Evolutionary conservation across 2,113 vertebrate genomes (phyloP).

Genomic region (Herpetotheres cachinnans): DNA sequence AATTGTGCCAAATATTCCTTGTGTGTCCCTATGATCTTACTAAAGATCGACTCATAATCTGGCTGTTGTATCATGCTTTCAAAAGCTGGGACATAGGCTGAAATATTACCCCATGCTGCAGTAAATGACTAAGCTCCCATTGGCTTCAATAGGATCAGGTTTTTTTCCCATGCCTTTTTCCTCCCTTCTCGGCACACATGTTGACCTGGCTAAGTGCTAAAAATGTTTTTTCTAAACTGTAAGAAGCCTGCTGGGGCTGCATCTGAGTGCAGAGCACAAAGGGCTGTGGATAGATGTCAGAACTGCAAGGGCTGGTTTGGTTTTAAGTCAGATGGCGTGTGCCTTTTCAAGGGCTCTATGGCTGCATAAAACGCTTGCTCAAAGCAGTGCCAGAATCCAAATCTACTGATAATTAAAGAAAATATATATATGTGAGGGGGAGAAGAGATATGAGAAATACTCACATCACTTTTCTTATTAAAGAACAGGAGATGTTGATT

Average conservation of each 20-base stretch:
- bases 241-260: neutral
- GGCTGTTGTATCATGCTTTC: neutral
- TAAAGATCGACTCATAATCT: neutral
- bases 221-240: neutral
- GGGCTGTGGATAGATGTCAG: neutral
- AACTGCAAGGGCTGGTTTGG: neutral
- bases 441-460: neutral
- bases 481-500: neutral
- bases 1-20: slow-evolving; percentile 21
- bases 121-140: neutral
- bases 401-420: slow-evolving; percentile 35
- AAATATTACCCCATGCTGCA: neutral
- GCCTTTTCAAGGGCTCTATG: neutral
- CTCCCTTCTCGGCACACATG: neutral
- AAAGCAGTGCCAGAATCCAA: slow-evolving; percentile 6
- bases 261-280: neutral
- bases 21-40: neutral
- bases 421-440: neutral
- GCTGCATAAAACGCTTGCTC: neutral
- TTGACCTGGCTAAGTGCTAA: neutral
- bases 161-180: slow-evolving; percentile 5
- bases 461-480: neutral
- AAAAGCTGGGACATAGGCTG: neutral
- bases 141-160: neutral
- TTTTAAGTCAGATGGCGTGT: neutral